Percentiles rank a stretch among this genome's conserved stretches.
phyloP scores from a whole-genome alignment of 2,113 vertebrate genomes.

The Pao palembangensis region DNA sequence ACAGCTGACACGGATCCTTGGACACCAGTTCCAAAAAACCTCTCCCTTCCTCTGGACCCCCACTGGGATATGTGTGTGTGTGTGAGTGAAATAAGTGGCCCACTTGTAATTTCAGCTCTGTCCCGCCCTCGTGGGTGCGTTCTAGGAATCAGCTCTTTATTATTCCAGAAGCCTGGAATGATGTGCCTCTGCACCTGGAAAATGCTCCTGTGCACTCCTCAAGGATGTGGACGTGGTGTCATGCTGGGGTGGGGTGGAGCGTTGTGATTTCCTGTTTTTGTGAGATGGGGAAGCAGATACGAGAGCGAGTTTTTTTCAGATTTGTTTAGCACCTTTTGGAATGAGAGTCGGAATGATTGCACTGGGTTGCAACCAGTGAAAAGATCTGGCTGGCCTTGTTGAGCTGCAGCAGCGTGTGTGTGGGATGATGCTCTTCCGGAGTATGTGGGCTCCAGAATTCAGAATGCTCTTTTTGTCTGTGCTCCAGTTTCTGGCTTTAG shows the following conservation, averaged over 20 bases:
- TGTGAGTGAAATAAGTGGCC: slow-evolving; percentile 34
- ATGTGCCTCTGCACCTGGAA: neutral
- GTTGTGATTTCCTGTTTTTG: slow-evolving; percentile 65
- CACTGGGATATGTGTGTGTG: neutral
- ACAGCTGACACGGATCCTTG: slow-evolving; percentile 20
- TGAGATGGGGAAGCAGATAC: slow-evolving; percentile 56
- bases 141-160: slow-evolving; percentile 6
- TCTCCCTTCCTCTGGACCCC: neutral
- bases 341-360: no score
- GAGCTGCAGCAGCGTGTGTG: slow-evolving; percentile 5
- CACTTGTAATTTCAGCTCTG: slow-evolving; percentile 30
- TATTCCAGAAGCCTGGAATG: slow-evolving; percentile 6
- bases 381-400: no score
- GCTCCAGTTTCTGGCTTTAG: slow-evolving; percentile 41
- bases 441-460: slow-evolving; percentile 33
- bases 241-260: slow-evolving; percentile 49
- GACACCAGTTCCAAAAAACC: neutral
- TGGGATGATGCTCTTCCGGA: slow-evolving; percentile 37
- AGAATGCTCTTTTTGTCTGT: slow-evolving; percentile 35
- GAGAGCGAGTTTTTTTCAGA: slow-evolving; percentile 35
- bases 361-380: no score
- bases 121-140: slow-evolving; percentile 16
- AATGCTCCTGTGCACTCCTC: slow-evolving; percentile 1
- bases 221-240: slow-evolving; percentile 31
- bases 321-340: neutral